Conservation (phyloP, 2,113 vertebrate species). For the Axis porcinus region DNA sequence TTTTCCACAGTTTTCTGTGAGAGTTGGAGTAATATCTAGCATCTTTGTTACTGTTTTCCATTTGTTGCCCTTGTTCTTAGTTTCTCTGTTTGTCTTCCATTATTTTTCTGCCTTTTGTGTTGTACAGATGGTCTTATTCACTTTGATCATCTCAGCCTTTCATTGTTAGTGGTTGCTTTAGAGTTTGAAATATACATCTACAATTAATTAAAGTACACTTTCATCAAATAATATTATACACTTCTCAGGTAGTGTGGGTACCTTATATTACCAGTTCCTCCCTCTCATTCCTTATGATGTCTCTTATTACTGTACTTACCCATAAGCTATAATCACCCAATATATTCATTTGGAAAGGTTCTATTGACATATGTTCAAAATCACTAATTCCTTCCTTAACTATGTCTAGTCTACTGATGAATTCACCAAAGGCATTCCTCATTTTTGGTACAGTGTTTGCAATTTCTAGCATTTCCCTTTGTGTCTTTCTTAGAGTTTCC, state of each 20-base stretch:
- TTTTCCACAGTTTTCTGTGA: not conserved
- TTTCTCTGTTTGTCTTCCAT: not conserved
- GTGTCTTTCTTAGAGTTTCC: not conserved
- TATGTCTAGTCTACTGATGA: not conserved
- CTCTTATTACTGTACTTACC: not conserved
- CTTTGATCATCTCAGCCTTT: not conserved
- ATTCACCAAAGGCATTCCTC: not conserved
- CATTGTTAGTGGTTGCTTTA: not conserved
- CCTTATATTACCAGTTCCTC: not conserved
- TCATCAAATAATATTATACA: not conserved
- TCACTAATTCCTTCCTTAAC: not conserved
- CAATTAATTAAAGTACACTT: not conserved
- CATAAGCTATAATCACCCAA: not conserved
- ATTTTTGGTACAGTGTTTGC: not conserved
- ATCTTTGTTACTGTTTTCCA: not conserved
- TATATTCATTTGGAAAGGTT: slow-evolving; percentile 2
- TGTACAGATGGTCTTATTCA: not conserved
- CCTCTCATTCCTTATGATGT: not conserved
- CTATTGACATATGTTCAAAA: not conserved
- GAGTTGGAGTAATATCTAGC: not conserved
- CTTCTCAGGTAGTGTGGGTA: not conserved
- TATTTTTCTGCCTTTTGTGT: not conserved
- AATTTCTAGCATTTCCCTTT: not conserved
- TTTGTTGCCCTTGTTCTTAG: not conserved
- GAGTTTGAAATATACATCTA: not conserved